Evolutionary conservation across 2,797 vertebrate genomes (phyloP).

Genomic region (Smutsia gigantea): DNA sequence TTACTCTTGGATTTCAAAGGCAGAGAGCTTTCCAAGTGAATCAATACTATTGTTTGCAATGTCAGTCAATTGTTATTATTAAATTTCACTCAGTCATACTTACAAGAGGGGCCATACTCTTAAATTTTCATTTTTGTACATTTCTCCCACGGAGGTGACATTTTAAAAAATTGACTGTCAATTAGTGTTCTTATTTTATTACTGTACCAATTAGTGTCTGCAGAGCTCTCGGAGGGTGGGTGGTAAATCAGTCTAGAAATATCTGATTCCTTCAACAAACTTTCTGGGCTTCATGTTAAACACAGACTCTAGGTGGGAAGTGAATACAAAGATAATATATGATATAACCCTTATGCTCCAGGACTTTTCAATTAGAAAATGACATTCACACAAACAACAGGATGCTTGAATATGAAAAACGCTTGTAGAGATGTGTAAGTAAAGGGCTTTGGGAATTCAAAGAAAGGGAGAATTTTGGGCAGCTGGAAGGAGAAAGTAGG

Average conservation of each 20-base stretch:
- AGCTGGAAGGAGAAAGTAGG: not conserved
- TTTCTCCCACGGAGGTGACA: constrained; percentile 10
- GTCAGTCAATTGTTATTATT: not conserved
- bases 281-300: not conserved
- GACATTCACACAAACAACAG: not conserved
- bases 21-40: not conserved
- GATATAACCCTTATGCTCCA: not conserved
- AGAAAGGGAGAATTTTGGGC: not conserved
- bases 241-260: not conserved
- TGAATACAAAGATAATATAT: not conserved
- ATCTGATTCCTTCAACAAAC: constrained; percentile 2
- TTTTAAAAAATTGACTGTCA: not conserved
- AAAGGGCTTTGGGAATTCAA: not conserved
- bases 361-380: not conserved
- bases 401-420: not conserved
- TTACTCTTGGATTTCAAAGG: not conserved
- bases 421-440: not conserved
- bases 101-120: not conserved
- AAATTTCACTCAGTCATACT: not conserved
- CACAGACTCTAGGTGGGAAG: not conserved
- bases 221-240: not conserved
- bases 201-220: not conserved
- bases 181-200: constrained; percentile 36
- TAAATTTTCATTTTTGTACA: not conserved
- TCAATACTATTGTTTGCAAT: not conserved